Percentiles rank a stretch among this genome's conserved stretches.
These are phyloP conservation scores for Agrochola macilenta DNA, from an alignment of 2,888 invertebrate genomes.

Conservation along the genomic window DNA sequence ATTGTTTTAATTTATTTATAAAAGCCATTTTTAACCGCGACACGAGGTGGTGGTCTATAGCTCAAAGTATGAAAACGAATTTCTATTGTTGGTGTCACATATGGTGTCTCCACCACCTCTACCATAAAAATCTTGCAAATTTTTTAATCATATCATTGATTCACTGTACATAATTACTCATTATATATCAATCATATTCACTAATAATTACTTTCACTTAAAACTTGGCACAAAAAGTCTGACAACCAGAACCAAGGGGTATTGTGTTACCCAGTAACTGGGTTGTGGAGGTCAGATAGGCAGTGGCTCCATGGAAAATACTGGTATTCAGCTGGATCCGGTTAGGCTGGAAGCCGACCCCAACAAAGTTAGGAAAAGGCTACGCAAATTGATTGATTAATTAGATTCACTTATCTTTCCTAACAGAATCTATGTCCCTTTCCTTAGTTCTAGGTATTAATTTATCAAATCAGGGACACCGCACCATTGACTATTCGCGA, in stretches of 20 bases:
- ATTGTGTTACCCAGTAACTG: no score
- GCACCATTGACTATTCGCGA: conserved; percentile 25
- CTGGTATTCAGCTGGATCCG: no score
- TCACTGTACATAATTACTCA: no score
- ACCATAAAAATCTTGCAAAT: not conserved
- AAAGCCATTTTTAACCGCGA: not conserved
- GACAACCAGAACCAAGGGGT: no score
- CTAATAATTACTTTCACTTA: conserved; percentile 3
- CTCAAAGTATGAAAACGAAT: no score
- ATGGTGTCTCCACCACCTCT: not conserved
- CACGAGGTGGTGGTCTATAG: not conserved
- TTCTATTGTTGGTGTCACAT: no score
- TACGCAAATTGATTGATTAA: not conserved
- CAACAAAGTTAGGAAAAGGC: no score
- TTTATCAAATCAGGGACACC: conserved; percentile 17
- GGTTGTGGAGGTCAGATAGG: no score
- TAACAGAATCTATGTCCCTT: conserved; percentile 9
- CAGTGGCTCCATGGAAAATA: no score
- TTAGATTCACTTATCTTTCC: not conserved
- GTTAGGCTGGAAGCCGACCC: no score
- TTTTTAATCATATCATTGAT: not conserved
- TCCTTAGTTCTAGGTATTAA: conserved; percentile 10
- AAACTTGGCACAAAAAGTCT: no score
- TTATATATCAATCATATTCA: not conserved
- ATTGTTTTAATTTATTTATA: no score